Base-by-base conservation (phyloP, 1,140 invertebrate species). In the Drosophila willistoni region DNA sequence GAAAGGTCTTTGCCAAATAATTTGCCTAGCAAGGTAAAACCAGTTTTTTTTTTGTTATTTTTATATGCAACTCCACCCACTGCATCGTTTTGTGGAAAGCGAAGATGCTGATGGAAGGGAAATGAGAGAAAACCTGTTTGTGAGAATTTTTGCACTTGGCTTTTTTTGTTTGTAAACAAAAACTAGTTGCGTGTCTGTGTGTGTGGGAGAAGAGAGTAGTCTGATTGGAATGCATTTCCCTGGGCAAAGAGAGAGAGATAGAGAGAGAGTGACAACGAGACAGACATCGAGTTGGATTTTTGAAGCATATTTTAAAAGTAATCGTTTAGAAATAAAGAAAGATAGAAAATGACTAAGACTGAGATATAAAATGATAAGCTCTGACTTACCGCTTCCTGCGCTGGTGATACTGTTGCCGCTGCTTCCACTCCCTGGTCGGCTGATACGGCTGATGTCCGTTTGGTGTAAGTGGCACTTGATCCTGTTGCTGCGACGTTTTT, bases 131-230 rank as follows among this genome's bases (percentile, higher is more conserved):
- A 80, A 77, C 71, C n/a, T 25, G 59, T 68, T 68, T 71, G 36
- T 42, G 33, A 29, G 42, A 75, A 81, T 66, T 55, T 70, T 68
- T 87, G 65, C 76, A 86, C 73, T 78, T 71, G 73, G 70, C 63
- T 65, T 39, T 61, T 67, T 67, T 77, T 87, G 83, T 82, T 87
- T 80, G 84, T 87, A 89, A 87, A 87, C 83, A 87, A 89, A 65
- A 85, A 83, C 84, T 77, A 89, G 84, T 87, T 89, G 71, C 54
- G 19, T 39, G n/a, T 19, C 68, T 57, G 56, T 64, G 77, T 61
- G 81, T 63, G 73, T 71, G 71, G 44, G 60, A 42, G 62, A 44
- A 34, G 19, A 19, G 29, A 19, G 63, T 36, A 34, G 25, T 56
- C 66, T 47, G 41, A 67, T 69, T 54, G 56, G 61, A 71, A 33